phyloP scores from a whole-genome alignment of 1,140 invertebrate genomes.

The Acromyrmex charruanus region DNA sequence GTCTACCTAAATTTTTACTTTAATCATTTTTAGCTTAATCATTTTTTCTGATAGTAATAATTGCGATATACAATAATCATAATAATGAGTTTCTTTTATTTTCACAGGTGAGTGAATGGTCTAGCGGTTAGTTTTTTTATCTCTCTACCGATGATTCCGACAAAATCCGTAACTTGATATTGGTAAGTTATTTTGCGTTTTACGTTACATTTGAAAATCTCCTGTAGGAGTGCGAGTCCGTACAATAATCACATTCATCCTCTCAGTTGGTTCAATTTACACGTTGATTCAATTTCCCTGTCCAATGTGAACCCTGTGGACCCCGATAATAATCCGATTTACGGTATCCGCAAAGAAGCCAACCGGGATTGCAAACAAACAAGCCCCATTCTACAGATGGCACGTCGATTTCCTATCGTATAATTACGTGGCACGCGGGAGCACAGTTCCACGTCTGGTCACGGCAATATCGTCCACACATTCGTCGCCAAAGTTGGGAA shows the following conservation, averaged over 20 bases:
- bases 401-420: slow-evolving; percentile 41
- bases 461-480: slow-evolving; percentile 31
- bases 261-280: slow-evolving; percentile 48
- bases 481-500: slow-evolving; percentile 43
- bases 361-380: slow-evolving; percentile 45
- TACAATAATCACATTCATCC: slow-evolving; percentile 30
- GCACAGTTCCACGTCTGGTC: slow-evolving; percentile 43
- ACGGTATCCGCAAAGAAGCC: slow-evolving; percentile 38
- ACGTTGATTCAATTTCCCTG: slow-evolving; percentile 55
- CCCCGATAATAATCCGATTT: slow-evolving; percentile 55
- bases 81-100: slow-evolving; percentile 19
- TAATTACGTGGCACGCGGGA: slow-evolving; percentile 59
- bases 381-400: slow-evolving; percentile 33
- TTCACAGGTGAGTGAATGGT: slow-evolving; percentile 60
- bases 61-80: background rate
- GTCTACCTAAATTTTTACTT: too few species aligned
- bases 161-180: background rate
- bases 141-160: background rate
- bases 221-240: background rate
- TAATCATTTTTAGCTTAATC: too few species aligned
- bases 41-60: background rate
- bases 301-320: background rate
- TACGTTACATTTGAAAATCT: slow-evolving; percentile 4
- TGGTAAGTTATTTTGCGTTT: slow-evolving; percentile 28
- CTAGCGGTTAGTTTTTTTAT: background rate